Evolutionary conservation across 1,140 invertebrate species (phyloP).

Genomic region (Trinorchestia longiramus): DNA sequence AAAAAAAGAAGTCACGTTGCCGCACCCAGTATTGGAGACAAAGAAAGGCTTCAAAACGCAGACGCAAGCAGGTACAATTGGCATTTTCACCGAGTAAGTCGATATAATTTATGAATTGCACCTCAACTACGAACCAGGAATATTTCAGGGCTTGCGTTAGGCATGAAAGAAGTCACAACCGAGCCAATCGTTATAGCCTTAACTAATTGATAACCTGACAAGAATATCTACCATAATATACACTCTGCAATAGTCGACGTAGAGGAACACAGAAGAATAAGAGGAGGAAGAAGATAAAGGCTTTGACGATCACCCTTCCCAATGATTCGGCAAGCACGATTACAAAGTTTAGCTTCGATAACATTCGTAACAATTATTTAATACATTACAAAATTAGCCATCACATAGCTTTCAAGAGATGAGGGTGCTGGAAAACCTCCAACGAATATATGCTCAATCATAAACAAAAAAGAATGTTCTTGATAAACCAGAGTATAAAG

Average conservation of each 20-base stretch:
- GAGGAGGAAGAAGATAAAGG: background rate
- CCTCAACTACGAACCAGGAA: background rate
- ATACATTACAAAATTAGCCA: conserved; percentile 2
- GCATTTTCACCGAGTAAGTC: background rate
- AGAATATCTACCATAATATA: background rate
- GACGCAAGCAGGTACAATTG: background rate
- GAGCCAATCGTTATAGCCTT: background rate
- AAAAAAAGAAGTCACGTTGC: too few species aligned
- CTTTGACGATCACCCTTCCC: background rate
- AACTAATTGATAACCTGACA: background rate
- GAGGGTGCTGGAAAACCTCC: conserved; percentile 23
- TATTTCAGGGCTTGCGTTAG: background rate
- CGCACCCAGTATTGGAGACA: too few species aligned
- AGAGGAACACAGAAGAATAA: background rate
- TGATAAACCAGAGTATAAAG: background rate
- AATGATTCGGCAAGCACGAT: background rate
- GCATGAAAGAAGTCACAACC: background rate
- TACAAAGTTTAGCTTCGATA: background rate
- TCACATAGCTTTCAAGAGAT: background rate
- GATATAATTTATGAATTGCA: background rate
- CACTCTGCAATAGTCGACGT: background rate
- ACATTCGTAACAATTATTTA: background rate
- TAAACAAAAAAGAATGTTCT: background rate
- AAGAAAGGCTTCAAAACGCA: background rate
- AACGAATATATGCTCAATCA: background rate